Base-by-base conservation (phyloP, 2,113 vertebrate genomes). In the Amphilophus citrinellus region DNA sequence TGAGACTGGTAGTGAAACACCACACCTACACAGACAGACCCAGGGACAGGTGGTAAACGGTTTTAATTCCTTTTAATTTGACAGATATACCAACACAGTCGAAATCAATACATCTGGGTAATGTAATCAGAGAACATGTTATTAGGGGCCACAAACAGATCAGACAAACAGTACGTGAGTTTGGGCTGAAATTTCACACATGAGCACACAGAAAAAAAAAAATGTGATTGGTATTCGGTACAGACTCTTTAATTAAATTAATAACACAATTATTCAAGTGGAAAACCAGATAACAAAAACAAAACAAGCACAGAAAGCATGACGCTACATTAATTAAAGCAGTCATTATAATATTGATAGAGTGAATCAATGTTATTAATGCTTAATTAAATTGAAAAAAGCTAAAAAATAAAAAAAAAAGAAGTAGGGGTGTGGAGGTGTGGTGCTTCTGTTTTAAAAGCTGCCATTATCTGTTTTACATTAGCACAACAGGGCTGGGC, bases 1-100 rank as follows among this genome's bases (percentile, higher is more conserved):
- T 93, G 94, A 0, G 96, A 91, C 24, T 96, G 97, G 91, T 98
- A 98, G 83, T 98, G 98, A 92, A 99, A 99, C 78, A 99, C 97
- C 0, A 97, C 96, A 15, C 98, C 98, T 99, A 88, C 77, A 82
- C 14, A 79, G 47, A 73, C 47, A 73, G 68, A 73, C 17, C 68
- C 44, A 71, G 50, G 47, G 27, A 56, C 57, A 81, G 37, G 39
- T 75, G 76, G 63, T 47, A 18, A 58, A 76, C 17, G 8, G 58
- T 66, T 60, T 68, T 27, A 68, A n/a, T 76, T 47, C 44, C 47
- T 77, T 27, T 82, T 65, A 27, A 71, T 83, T 44, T 66, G 24
- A 76, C 53, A 86, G 44, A 22, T 79, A n/a, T 15, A 50, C 30
- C 24, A 83, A 68, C 47, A 30, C 37, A 61, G 68, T 68, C 35